Conservation (phyloP, 2,797 vertebrate genomes). For the Microhierax caerulescens region DNA sequence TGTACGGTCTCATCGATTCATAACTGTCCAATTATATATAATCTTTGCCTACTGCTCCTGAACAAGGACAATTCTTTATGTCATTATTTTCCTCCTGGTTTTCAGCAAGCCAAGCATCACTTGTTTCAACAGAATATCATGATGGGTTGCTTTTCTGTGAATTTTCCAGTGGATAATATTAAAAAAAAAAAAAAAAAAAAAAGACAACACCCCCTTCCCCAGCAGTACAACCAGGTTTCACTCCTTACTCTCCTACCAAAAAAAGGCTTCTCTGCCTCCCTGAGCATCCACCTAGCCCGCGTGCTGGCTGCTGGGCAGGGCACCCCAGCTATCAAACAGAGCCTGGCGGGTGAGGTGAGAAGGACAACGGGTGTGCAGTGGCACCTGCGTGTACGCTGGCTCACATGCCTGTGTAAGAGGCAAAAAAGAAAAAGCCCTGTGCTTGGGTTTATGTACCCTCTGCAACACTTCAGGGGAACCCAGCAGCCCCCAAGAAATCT, state of each 20-base stretch:
- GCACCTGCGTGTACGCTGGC: not conserved
- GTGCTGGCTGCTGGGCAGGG: conserved; percentile 56
- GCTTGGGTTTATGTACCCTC: conserved; percentile 58
- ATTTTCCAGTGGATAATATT: not conserved
- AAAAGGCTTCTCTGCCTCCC: conserved; percentile 21
- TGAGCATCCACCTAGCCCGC: conserved; percentile 40
- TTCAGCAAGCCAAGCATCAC: conserved; percentile 19
- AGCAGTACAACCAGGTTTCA: not conserved
- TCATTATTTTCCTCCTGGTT: conserved; percentile 33
- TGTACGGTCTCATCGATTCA: conserved; percentile 18
- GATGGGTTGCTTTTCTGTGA: not conserved
- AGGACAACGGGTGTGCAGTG: not conserved
- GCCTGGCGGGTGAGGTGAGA: conserved; percentile 61
- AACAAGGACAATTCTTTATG: conserved; percentile 36
- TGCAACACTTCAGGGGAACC: conserved; percentile 55
- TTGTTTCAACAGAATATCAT: conserved; percentile 34
- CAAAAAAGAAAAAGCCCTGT: conserved; percentile 35
- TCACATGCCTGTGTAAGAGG: accelerated
- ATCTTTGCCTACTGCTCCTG: conserved; percentile 30
- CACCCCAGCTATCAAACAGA: conserved; percentile 47
- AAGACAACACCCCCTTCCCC: not conserved
- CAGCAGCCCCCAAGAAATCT: conserved; percentile 50
- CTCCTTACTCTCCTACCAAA: not conserved
- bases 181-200: not conserved
- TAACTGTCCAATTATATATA: conserved; percentile 46